Evolutionary conservation across 2,797 vertebrate species (phyloP).

Genomic region (Melopsittacus undulatus): DNA sequence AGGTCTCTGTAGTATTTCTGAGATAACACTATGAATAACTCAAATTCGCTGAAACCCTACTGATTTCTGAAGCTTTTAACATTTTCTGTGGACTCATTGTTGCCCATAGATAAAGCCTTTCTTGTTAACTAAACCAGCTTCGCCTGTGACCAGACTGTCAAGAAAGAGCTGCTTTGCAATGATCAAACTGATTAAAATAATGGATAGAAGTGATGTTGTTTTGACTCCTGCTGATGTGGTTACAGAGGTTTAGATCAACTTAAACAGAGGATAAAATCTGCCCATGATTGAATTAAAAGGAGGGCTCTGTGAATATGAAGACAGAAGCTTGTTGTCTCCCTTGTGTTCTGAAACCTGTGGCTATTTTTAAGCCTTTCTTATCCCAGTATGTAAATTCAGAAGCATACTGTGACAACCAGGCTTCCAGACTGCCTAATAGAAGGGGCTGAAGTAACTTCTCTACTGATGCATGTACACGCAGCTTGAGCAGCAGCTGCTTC

Average conservation of each 20-base stretch:
- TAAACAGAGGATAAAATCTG: constrained; percentile 40
- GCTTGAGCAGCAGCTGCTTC: constrained; percentile 46
- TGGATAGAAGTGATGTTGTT: neutral
- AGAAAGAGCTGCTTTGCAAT: neutral
- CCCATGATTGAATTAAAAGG: constrained; percentile 20
- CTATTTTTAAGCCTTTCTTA: neutral
- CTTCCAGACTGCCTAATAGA: neutral
- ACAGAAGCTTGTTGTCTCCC: neutral
- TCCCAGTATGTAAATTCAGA: constrained; percentile 5
- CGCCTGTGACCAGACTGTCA: neutral
- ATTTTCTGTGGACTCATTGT: neutral
- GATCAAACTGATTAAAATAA: constrained; percentile 3
- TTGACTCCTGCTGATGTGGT: neutral
- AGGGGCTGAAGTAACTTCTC: neutral
- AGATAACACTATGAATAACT: neutral
- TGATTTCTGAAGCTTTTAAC: neutral
- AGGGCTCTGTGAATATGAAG: neutral
- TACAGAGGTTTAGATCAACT: constrained; percentile 42
- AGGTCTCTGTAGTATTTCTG: neutral
- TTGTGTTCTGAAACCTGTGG: neutral
- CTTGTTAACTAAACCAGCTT: neutral
- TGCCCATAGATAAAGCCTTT: neutral
- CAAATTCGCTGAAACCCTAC: neutral
- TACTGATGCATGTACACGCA: neutral
- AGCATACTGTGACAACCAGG: neutral